Evolutionary conservation across 2,113 vertebrate genomes (phyloP), one percentile per base, ranked within the genome.

Genomic region (Thamnophis sirtalis): DNA sequence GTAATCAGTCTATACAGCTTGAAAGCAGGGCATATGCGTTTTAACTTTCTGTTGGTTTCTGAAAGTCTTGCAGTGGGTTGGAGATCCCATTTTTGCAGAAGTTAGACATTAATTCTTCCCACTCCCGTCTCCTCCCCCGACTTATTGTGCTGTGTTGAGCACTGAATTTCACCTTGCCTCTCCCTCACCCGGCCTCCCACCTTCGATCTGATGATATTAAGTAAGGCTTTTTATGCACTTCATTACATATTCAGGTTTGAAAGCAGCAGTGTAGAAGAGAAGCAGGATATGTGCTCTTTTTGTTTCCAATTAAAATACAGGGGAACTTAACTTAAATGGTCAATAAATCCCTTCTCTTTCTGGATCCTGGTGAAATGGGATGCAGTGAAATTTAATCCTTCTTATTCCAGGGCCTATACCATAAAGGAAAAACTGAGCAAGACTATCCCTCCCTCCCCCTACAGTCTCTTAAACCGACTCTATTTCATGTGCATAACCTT

Each of bases 11-110:
- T 95, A 0, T 87, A 92, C 92, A 86, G 90, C 93, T 48, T 90
- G 95, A 96, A 96, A 94, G 95, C 95, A 95, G 73, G 0, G 90
- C 92, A 94, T 95, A 94, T 95, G 91, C n/a, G 53, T 95, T 96
- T 96, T 96, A 89, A 94, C 96, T 95, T 94, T 50, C 94, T 22
- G 58, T 21, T 0, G 4, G 2, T 0, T 92, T 63, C 1, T 0
- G 22, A 92, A 91, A 19, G 89, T 55, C 50, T 91, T 91, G 0
- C 93, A 86, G 24, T 28, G 88, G 0, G 0, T 3, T 0, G 48
- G 0, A 48, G 49, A 89, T 60, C 55, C 56, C 87, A 21, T 0
- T 5, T 0, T 4, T 0, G 10, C 9, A 9, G 48, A 24, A 28
- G 58, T 63, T 28, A 63, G 4, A 28, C 58, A 11, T 26, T 63